Evolutionary conservation across 2,888 invertebrate species (phyloP), one percentile per base, ranked within the genome.

Genomic region (Zaprionus bogoriensis): DNA sequence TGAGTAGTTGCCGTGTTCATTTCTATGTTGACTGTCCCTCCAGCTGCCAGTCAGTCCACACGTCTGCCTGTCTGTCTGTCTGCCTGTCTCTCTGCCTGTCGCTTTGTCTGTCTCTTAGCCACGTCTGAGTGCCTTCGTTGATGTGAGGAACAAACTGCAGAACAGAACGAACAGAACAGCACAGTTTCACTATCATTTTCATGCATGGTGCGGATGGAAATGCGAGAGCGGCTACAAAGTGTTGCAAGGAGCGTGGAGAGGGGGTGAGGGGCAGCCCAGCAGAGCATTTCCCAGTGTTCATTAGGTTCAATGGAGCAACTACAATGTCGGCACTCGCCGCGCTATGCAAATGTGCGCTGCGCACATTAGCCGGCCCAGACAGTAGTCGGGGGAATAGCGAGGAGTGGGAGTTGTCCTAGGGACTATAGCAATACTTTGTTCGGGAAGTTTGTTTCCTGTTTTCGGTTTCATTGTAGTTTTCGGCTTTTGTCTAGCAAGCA

Each of bases 111-210:
- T 28, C 7, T 68, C 59, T 36, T 36, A 36, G 32, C 32, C 32
- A 36, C 14, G 67, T 61, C 65, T 48, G 59, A 42, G 50, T 63
- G 51, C 46, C 59, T 45, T 27, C 48, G 23, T 67, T 58, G 67
- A 42, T 50, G 50, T n/a, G 50, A 42, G 55, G 53, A 39, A 65
- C 47, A 51, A 25, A 44, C n/a, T n/a, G n/a, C n/a, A n/a, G n/a
- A n/a, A n/a, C n/a, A n/a, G n/a, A n/a, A n/a, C n/a, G 53, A 39
- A 65, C 47, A 51, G 22, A 44, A 52, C 52, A 48, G 22, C 39
- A 54, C 59, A 55, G 59, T 78, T 77, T 76, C 67, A 85, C 85
- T 82, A 71, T 85, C 82, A 72, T 72, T 78, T 70, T 52, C 63
- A 64, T 57, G 71, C 65, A 54, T 53, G 51, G 42, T 3, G 20